phyloP scores from a whole-genome alignment of 2,888 invertebrate genomes.

The Deroplatys truncata region DNA sequence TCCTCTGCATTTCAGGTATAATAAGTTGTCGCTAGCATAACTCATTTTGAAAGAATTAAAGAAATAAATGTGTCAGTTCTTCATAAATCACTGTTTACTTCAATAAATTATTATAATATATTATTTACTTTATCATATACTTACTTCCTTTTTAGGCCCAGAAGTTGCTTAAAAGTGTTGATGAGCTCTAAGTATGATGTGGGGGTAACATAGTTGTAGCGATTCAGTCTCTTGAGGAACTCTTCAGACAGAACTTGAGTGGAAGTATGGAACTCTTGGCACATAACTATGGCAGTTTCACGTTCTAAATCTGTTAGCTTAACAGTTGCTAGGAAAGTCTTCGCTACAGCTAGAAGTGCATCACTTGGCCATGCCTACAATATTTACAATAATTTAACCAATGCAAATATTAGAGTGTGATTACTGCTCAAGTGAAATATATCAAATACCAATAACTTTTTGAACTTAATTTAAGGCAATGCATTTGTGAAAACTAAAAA shows the following conservation, averaged over 20 bases:
- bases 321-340: constrained; percentile 72
- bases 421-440: background rate
- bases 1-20: no score
- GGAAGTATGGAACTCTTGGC: constrained; percentile 83
- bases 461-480: no score
- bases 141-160: constrained; percentile 56
- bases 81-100: no score
- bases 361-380: constrained; percentile 87
- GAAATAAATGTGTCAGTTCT: no score
- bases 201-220: constrained; percentile 87
- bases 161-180: constrained; percentile 78
- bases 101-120: no score
- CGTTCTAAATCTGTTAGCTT: constrained; percentile 72
- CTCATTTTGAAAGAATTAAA: no score
- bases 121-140: background rate
- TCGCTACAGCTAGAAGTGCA: constrained; percentile 84
- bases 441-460: background rate
- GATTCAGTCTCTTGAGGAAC: constrained; percentile 61
- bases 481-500: no score
- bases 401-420: background rate
- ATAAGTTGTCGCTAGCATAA: no score
- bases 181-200: constrained; percentile 91
- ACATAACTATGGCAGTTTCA: constrained; percentile 78
- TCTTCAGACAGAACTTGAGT: constrained; percentile 67
- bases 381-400: background rate